phyloP scores from a whole-genome alignment of 2,888 invertebrate species.

The Phlogophora meticulosa region DNA sequence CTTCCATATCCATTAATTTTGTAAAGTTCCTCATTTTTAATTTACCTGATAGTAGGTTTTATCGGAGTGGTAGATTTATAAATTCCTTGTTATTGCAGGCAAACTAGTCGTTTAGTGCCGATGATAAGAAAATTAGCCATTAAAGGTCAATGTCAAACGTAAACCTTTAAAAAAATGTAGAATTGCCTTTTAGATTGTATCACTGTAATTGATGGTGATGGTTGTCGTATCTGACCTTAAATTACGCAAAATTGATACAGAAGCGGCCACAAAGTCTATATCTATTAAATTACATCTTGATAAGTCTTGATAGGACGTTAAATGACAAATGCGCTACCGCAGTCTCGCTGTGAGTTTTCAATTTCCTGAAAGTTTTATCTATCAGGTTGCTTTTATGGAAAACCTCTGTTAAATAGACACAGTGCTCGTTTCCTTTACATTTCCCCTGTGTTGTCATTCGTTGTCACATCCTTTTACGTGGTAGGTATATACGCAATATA shows the following conservation, averaged over 20 bases:
- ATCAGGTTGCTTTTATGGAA: slow-evolving; percentile 20
- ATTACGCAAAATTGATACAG: slow-evolving; percentile 54
- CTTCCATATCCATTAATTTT: slow-evolving; percentile 20
- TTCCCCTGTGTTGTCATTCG: background rate
- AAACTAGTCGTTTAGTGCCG: slow-evolving; percentile 26
- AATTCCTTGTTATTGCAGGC: slow-evolving; percentile 19
- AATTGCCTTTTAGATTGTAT: slow-evolving; percentile 52
- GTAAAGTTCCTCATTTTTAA: slow-evolving; percentile 30
- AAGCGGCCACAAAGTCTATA: slow-evolving; percentile 24
- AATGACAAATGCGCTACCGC: slow-evolving; percentile 26
- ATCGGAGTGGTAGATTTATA: slow-evolving; percentile 28
- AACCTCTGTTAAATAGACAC: slow-evolving; percentile 22
- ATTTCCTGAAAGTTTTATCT: slow-evolving; percentile 38
- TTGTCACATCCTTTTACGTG: slow-evolving; percentile 12
- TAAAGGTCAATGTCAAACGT: slow-evolving; percentile 44
- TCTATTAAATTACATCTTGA: slow-evolving; percentile 41
- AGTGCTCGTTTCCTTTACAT: slow-evolving; percentile 35
- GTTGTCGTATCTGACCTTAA: slow-evolving; percentile 46
- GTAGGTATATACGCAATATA: background rate
- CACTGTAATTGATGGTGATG: slow-evolving; percentile 57
- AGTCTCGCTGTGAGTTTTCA: slow-evolving; percentile 21
- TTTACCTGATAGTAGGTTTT: slow-evolving; percentile 23
- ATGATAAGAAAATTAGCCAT: slow-evolving; percentile 47
- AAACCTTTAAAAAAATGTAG: slow-evolving; percentile 42
- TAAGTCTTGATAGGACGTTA: slow-evolving; percentile 44